Percentiles rank a stretch among this genome's conserved stretches.
These are phyloP conservation scores for Alauda arvensis DNA, from an alignment of 2,797 vertebrate species.

Conservation along the genomic window DNA sequence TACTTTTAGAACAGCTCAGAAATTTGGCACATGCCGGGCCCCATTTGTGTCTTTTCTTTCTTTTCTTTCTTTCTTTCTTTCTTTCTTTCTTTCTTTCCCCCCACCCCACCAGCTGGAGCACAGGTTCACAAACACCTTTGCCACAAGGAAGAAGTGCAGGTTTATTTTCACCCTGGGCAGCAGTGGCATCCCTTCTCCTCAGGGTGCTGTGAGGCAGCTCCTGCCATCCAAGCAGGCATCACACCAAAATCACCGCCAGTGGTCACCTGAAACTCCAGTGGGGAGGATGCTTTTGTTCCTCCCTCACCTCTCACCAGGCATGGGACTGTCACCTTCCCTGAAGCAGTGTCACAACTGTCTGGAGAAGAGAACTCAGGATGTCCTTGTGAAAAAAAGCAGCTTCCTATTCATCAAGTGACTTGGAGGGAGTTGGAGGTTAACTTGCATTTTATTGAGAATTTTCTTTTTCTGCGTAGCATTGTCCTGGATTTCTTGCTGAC, in stretches of 20 bases:
- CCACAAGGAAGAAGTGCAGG: not conserved
- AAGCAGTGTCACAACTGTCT: rapidly evolving
- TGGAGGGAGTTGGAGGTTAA: not conserved
- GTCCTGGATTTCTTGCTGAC: not conserved
- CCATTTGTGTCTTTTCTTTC: not conserved
- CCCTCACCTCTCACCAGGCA: not conserved
- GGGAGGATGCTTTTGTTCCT: not conserved
- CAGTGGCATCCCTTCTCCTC: not conserved
- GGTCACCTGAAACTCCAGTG: rapidly evolving
- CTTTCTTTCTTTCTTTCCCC: too few relatives aligned
- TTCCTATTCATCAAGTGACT: not conserved
- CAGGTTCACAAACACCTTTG: not conserved
- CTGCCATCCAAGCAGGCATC: rapidly evolving
- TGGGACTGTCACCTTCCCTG: not conserved
- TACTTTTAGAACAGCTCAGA: constrained; percentile 25
- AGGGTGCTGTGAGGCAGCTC: not conserved
- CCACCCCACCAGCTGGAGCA: rapidly evolving
- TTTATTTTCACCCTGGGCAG: not conserved
- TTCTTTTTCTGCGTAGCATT: not conserved
- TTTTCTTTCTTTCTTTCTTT: too few relatives aligned
- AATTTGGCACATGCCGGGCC: not conserved
- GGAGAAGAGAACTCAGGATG: not conserved
- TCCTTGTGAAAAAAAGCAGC: not conserved
- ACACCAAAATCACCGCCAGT: rapidly evolving
- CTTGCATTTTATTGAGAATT: not conserved